A percentile compares a stretch with the other conserved stretches of the same genome.
These are phyloP conservation scores for Acleris emargana DNA, from an alignment of 2,888 invertebrate species.

Conservation along the genomic window DNA sequence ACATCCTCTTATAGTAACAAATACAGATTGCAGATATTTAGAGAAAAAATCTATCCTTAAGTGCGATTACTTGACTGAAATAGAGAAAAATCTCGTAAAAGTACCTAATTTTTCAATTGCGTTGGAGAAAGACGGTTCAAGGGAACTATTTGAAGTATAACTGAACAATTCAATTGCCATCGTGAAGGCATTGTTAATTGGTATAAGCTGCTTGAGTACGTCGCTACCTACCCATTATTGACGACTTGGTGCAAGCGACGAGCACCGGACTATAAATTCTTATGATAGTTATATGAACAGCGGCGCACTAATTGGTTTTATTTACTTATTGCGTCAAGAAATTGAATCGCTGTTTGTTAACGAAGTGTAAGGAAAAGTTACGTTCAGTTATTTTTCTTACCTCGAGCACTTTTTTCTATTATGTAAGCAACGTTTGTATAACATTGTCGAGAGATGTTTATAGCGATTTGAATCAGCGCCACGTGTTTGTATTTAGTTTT, in stretches of 20 bases:
- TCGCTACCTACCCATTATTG: neutral
- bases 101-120: too few species aligned
- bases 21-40: too few species aligned
- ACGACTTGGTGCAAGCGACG: neutral
- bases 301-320: neutral
- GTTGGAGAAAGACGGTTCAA: slow-evolving; percentile 1
- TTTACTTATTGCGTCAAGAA: neutral
- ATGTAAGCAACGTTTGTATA: too few species aligned
- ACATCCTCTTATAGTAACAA: too few species aligned
- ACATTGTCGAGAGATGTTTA: too few species aligned
- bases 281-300: neutral
- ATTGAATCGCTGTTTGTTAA: neutral
- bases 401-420: too few species aligned
- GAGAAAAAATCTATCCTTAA: too few species aligned
- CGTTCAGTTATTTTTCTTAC: neutral
- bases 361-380: neutral
- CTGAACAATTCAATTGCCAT: slow-evolving; percentile 2
- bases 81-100: neutral
- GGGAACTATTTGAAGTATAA: slow-evolving; percentile 3
- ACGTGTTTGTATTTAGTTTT: too few species aligned
- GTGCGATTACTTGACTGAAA: neutral
- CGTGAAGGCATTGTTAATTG: slow-evolving; percentile 5
- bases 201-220: slow-evolving; percentile 17
- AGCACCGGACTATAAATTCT: neutral
- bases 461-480: too few species aligned